Base-by-base conservation (phyloP, 2,888 invertebrate species). In the Chesias legatella region DNA sequence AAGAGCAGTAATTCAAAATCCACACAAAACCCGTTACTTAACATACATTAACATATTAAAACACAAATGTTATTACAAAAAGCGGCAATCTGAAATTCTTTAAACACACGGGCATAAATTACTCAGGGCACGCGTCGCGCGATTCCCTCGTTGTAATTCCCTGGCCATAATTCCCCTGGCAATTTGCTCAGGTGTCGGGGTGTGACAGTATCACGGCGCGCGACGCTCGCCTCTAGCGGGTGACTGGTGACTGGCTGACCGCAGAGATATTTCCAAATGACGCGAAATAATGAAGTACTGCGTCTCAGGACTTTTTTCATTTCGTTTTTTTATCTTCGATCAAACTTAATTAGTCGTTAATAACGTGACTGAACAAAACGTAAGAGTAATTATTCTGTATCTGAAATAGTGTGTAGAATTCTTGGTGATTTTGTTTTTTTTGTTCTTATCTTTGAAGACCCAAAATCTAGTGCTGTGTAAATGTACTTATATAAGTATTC, bases 151-250 rank as follows among this genome's bases (percentile, higher is more conserved):
- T 22, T 28, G 28, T 39, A 40, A 39, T 31, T 39, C 29, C 3
- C 13, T 17, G 13, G 13, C 13, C 13, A 4, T 17, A 17, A 17
- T 27, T 34, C 38, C 54, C 56, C 49, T 40, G 35, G 41, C 63
- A 69, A 72, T 68, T 71, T 68, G 68, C 58, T 56, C 41, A 40
- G 37, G 45, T 53, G 54, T 53, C 48, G 42, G 29, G 32, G 33
- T 27, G 46, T 42, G 48, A 37, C 36, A 35, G 28, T 48, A 44
- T 48, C 43, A 29, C 32, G 33, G 32, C 22, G 24, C 29, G 36
- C 31, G 41, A 48, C 41, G 41, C 30, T 30, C 6, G 43, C 48
- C 33, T 28, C 26, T 10, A 37, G 46, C 35, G 38, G 33, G 24
- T 32, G 22, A 23, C 33, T 33, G 36, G 35, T 10, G 45, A 25